Conservation (phyloP, 1,140 invertebrate genomes). For the Drosophila baimaii region DNA sequence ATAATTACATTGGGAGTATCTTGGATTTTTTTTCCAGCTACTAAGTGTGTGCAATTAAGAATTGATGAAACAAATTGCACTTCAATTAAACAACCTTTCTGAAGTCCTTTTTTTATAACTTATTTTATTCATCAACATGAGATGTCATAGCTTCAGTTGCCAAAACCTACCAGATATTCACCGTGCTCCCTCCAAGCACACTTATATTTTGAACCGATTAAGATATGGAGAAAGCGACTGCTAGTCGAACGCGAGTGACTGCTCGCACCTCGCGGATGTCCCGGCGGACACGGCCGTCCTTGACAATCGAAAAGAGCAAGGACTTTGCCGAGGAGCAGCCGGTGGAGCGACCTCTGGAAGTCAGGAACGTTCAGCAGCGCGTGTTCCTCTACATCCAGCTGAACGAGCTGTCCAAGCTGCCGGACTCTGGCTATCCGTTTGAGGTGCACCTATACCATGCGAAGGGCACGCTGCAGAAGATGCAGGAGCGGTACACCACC, state of each 20-base stretch:
- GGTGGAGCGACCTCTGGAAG: neutral
- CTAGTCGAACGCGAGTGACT: too few species aligned
- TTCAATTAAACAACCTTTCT: too few species aligned
- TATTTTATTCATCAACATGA: neutral
- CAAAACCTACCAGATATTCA: neutral
- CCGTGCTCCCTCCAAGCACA: neutral
- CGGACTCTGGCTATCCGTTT: slow-evolving; percentile 39
- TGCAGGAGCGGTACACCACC: slow-evolving; percentile 68
- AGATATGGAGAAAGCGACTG: neutral
- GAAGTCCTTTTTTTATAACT: too few species aligned
- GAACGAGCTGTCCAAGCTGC: slow-evolving; percentile 54
- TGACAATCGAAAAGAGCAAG: neutral
- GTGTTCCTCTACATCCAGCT: slow-evolving; percentile 74
- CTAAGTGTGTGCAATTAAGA: too few species aligned
- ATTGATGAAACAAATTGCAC: too few species aligned
- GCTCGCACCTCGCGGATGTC: neutral
- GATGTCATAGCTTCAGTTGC: neutral
- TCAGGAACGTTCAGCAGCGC: slow-evolving; percentile 25
- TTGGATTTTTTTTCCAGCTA: too few species aligned
- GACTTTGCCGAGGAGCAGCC: neutral
- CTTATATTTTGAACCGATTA: slow-evolving; percentile 6
- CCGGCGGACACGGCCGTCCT: neutral
- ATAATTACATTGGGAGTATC: neutral
- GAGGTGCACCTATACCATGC: slow-evolving; percentile 69
- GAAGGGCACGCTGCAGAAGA: slow-evolving; percentile 67